Conservation (phyloP, 2,888 invertebrate genomes). For the Polyommatus icarus region DNA sequence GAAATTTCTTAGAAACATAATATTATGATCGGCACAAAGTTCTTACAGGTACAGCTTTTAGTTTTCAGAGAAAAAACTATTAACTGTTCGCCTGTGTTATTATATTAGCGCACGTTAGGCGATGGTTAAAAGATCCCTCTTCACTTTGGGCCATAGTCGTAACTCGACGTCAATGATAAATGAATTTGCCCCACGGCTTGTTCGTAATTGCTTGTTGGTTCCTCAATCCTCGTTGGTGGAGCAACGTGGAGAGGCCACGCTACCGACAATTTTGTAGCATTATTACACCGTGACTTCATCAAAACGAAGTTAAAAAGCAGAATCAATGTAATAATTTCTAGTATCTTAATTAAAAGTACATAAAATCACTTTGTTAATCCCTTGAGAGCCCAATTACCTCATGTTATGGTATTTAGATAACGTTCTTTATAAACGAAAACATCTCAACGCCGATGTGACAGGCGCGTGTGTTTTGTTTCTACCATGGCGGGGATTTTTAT, state of each 20-base stretch:
- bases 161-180: neutral
- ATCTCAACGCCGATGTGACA: neutral
- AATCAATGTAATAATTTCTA: neutral
- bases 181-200: neutral
- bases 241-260: neutral
- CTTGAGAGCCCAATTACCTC: neutral
- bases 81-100: too few species aligned
- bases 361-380: slow-evolving; percentile 12
- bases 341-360: neutral
- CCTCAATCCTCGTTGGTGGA: neutral
- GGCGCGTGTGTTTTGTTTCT: neutral
- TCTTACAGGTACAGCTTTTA: too few species aligned
- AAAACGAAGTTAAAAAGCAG: neutral
- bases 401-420: slow-evolving; percentile 1
- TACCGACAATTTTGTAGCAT: neutral
- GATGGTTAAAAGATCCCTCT: neutral
- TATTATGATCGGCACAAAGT: too few species aligned
- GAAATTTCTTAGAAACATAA: too few species aligned
- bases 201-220: neutral
- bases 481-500: slow-evolving; percentile 34
- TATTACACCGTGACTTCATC: neutral
- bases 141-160: neutral
- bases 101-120: neutral
- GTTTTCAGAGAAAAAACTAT: too few species aligned
- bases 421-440: slow-evolving; percentile 25